A percentile compares a stretch with the other conserved stretches of the same genome.
phyloP scores from a whole-genome alignment of 2,888 invertebrate genomes.

The Coronaproctus castanopsis region DNA sequence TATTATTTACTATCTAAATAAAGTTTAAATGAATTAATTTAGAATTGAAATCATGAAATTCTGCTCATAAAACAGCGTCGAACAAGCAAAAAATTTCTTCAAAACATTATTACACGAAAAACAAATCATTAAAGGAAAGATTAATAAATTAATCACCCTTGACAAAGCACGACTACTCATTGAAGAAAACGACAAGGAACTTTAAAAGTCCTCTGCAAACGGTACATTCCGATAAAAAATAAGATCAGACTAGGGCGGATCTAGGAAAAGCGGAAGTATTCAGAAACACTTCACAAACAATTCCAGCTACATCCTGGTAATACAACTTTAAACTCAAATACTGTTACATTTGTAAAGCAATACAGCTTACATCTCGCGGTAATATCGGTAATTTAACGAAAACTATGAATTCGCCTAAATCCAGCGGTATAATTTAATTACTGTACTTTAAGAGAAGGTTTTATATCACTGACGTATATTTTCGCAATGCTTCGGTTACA shows the following conservation, averaged over 20 bases:
- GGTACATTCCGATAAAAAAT: not conserved
- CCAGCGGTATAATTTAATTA: too few species aligned
- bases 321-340: not conserved
- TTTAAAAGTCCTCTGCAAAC: not conserved
- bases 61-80: not conserved
- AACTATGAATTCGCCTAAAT: not conserved
- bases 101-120: too few species aligned
- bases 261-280: not conserved
- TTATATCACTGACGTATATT: not conserved
- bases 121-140: not conserved
- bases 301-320: not conserved
- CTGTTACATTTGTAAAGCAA: not conserved
- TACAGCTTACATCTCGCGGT: not conserved
- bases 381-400: not conserved
- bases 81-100: not conserved
- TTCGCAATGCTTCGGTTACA: not conserved
- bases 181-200: too few species aligned
- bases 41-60: not conserved
- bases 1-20: not conserved
- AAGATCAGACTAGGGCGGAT: not conserved
- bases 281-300: not conserved
- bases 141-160: not conserved
- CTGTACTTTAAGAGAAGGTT: not conserved
- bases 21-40: not conserved
- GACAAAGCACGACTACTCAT: not conserved